These are phyloP conservation scores for Lypha dubia DNA, from an alignment of 2,888 invertebrate species.

Conservation along the genomic window DNA sequence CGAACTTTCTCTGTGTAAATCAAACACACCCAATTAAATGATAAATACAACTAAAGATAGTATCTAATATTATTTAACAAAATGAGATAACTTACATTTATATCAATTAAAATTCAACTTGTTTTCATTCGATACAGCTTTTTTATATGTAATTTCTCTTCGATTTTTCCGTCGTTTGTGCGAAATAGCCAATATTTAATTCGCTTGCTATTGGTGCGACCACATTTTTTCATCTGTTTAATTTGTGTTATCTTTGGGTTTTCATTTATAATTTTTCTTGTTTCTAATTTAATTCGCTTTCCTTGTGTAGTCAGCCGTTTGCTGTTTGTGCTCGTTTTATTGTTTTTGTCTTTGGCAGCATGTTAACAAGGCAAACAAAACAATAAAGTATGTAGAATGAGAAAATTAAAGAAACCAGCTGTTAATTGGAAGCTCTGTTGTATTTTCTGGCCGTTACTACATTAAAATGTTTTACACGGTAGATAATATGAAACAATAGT, in stretches of 20 bases:
- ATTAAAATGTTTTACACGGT: neutral
- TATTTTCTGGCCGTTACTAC: slow-evolving; percentile 3
- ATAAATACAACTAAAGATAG: neutral
- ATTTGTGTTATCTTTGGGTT: slow-evolving; percentile 70
- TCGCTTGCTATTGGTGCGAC: slow-evolving; percentile 49
- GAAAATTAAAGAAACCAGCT: slow-evolving; percentile 35
- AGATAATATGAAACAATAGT: too few species aligned
- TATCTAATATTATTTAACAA: neutral
- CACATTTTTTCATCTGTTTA: slow-evolving; percentile 68
- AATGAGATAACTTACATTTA: slow-evolving; percentile 15
- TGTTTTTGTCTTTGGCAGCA: slow-evolving; percentile 47
- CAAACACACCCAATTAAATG: neutral
- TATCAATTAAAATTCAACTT: slow-evolving; percentile 16
- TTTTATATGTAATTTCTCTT: slow-evolving; percentile 67
- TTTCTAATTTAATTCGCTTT: slow-evolving; percentile 63
- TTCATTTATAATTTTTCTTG: slow-evolving; percentile 63
- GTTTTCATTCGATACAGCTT: slow-evolving; percentile 9
- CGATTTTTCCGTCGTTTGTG: slow-evolving; percentile 36
- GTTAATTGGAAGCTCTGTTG: slow-evolving; percentile 2
- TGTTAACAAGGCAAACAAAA: slow-evolving; percentile 53
- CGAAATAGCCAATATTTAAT: slow-evolving; percentile 45
- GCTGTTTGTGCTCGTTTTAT: slow-evolving; percentile 24
- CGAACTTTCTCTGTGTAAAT: neutral
- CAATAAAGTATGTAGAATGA: slow-evolving; percentile 45
- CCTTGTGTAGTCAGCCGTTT: slow-evolving; percentile 38